Base-by-base conservation (phyloP, 2,888 invertebrate genomes). In the Rutpela maculata region DNA sequence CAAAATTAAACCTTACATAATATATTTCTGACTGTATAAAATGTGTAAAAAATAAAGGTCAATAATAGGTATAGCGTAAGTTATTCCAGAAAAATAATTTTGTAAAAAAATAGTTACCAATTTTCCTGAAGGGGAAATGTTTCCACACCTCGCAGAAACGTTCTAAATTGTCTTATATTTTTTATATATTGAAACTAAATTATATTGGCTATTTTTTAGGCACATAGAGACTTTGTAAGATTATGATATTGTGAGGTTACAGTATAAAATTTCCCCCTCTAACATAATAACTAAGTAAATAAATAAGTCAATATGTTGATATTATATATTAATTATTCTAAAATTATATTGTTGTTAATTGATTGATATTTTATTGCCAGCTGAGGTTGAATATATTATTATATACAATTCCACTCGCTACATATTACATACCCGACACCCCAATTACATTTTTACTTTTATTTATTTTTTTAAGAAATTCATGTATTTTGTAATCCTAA, bases 361-460 rank as follows among this genome's bases (percentile, higher is more conserved):
- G 55, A 55, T 67, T n/a, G 22, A 67, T 50, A 67, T 67, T 67
- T 67, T 67, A 67, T 50, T 22, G 50, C 12, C 50, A 55, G 67
- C 55, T 67, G 26, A 22, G 55, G 10, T 35, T 65, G 18, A 65
- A 7, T 26, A 15, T 31, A 62, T 50, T 26, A n/a, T n/a, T n/a
- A n/a, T n/a, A 26, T 26, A 26, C 26, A 26, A 6, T 26, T 26
- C 6, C 26, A 26, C 26, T n/a, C n/a, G 26, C 3, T 26, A 6
- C 26, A 26, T 26, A 6, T 26, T 26, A 4, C 26, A 26, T 2
- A 6, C 26, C 6, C n/a, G n/a, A 26, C 26, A 26, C 26, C 26
- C 26, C 26, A 26, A 26, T 26, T n/a, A n/a, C n/a, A 26, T 26
- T 26, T 26, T 26, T 26, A 26, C 26, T 26, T 26, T 26, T 26